These are phyloP conservation scores for Microplitis mediator DNA, from an alignment of 1,140 invertebrate species.

Conservation along the genomic window DNA sequence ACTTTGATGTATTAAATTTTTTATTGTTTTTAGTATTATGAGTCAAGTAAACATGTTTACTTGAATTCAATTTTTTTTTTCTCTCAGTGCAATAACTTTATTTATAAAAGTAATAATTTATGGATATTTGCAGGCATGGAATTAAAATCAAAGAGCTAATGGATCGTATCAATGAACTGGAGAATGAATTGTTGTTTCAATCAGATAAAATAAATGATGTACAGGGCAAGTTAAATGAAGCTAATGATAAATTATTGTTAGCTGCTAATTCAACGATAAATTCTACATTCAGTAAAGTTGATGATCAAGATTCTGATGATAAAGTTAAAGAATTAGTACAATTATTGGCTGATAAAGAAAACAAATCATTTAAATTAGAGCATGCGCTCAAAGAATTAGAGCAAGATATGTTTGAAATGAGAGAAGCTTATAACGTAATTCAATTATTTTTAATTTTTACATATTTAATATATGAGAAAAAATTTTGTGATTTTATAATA, in stretches of 20 bases:
- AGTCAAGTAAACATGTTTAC: no score
- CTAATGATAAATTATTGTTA: constrained; percentile 29
- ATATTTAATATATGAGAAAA: no score
- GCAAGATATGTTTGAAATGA: constrained; percentile 28
- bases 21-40: no score
- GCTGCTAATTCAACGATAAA: constrained; percentile 1
- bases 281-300: not conserved
- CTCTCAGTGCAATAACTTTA: no score
- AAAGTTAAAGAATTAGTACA: constrained; percentile 30
- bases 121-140: constrained; percentile 28
- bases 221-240: constrained; percentile 20
- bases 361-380: constrained; percentile 16
- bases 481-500: no score
- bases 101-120: not conserved
- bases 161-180: constrained; percentile 26
- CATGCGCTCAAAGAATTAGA: constrained; percentile 17
- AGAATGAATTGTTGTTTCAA: constrained; percentile 13
- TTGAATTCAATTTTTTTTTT: no score
- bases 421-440: constrained; percentile 27
- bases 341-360: constrained; percentile 21
- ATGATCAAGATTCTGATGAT: not conserved
- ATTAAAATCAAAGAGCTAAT: constrained; percentile 30
- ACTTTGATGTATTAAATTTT: no score
- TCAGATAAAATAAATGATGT: constrained; percentile 27
- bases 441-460: no score